phyloP scores from a whole-genome alignment of 2,797 vertebrate genomes.

The Fistularia commersonii region DNA sequence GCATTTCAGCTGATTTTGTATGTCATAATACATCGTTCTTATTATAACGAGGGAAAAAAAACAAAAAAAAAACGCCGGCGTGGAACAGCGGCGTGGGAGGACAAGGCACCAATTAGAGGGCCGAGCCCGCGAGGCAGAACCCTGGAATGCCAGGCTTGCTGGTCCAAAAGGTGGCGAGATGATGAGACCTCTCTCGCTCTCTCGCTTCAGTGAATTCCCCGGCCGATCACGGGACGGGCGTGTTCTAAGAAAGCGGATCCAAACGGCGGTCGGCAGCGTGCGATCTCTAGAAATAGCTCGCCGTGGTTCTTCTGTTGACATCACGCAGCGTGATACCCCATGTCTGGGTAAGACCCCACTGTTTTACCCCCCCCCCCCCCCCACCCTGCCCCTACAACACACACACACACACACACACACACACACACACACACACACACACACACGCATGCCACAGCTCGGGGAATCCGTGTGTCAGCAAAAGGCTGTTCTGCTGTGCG shows the following conservation, averaged over 20 bases:
- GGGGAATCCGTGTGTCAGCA: conserved; percentile 66
- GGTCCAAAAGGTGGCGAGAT: conserved; percentile 25
- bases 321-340: conserved; percentile 51
- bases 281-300: too few species aligned
- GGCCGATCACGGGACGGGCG: too few species aligned
- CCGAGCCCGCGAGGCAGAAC: conserved; percentile 49
- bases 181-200: conserved; percentile 26
- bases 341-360: conserved; percentile 47
- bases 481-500: conserved; percentile 60
- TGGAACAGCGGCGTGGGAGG: conserved; percentile 43
- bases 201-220: not conserved
- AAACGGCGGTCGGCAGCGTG: too few species aligned
- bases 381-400: too few species aligned
- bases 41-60: conserved; percentile 51
- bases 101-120: conserved; percentile 58
- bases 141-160: conserved; percentile 53
- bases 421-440: too few species aligned
- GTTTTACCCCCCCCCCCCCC: conserved; percentile 60
- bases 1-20: conserved; percentile 30
- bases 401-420: too few species aligned
- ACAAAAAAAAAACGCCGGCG: conserved; percentile 52
- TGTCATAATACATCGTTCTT: conserved; percentile 44
- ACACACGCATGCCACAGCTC: conserved; percentile 56
- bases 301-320: too few species aligned
- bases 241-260: too few species aligned